Percentiles rank a stretch among this genome's conserved stretches.
These are phyloP conservation scores for Rhyacophila brunnea DNA, from an alignment of 1,140 invertebrate species.

Conservation along the genomic window DNA sequence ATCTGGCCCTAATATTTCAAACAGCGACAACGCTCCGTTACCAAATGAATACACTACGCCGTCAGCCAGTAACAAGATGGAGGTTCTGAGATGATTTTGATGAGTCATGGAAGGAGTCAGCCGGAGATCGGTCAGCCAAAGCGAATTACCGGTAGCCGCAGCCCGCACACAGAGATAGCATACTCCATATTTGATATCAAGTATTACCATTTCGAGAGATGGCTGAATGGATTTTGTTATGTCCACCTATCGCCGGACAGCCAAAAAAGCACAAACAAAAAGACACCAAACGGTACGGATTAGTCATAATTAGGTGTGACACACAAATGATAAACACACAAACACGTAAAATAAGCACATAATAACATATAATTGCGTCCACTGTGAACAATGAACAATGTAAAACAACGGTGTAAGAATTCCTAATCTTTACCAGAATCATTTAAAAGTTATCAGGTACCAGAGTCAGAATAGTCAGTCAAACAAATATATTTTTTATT, in stretches of 20 bases:
- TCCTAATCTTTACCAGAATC: no score
- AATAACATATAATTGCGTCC: background rate
- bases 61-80: no score
- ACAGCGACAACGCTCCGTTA: no score
- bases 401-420: no score
- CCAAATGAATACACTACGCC: no score
- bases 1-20: no score
- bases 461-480: no score
- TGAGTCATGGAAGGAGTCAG: no score
- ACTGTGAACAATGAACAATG: background rate
- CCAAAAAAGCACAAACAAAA: constrained; percentile 37
- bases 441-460: no score
- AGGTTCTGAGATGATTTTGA: no score
- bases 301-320: constrained; percentile 15
- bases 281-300: constrained; percentile 27
- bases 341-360: background rate
- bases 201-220: constrained; percentile 25
- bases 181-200: constrained; percentile 15
- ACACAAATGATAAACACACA: background rate
- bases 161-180: constrained; percentile 20
- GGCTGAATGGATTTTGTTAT: constrained; percentile 42
- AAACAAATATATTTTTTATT: no score
- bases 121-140: constrained; percentile 9
- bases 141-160: constrained; percentile 11
- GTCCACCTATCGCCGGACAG: constrained; percentile 54